A percentile compares a stretch with the other conserved stretches of the same genome.
Conservation (phyloP, 2,888 invertebrate genomes). For the Spilosoma lubricipeda region DNA sequence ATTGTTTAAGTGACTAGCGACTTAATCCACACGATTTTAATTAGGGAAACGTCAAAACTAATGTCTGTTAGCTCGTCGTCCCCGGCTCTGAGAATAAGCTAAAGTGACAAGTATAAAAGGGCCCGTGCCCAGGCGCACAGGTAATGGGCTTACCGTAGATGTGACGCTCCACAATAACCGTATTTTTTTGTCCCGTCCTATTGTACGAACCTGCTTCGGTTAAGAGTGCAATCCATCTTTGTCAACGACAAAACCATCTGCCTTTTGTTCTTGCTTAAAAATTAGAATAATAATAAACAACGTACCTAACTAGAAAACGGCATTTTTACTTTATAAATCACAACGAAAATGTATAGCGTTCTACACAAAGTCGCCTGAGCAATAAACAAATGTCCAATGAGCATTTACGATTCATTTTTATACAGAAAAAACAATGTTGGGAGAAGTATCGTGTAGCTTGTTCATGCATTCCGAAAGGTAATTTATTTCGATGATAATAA, state of each 20-base stretch:
- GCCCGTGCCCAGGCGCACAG: slow-evolving; percentile 72
- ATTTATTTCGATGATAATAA: slow-evolving; percentile 61
- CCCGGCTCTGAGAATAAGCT: slow-evolving; percentile 63
- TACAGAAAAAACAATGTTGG: slow-evolving; percentile 30
- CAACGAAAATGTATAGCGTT: slow-evolving; percentile 30
- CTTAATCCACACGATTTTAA: slow-evolving; percentile 64
- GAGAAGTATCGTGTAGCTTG: slow-evolving; percentile 10
- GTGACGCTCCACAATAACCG: slow-evolving; percentile 66
- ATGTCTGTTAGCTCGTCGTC: slow-evolving; percentile 60
- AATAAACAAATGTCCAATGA: slow-evolving; percentile 27
- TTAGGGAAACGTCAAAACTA: slow-evolving; percentile 70
- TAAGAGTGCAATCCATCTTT: slow-evolving; percentile 75
- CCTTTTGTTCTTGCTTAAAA: slow-evolving; percentile 80
- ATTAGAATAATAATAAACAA: slow-evolving; percentile 80
- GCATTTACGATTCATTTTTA: slow-evolving; percentile 23
- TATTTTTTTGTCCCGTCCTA: slow-evolving; percentile 68
- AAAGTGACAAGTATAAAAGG: slow-evolving; percentile 76
- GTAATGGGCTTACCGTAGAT: slow-evolving; percentile 73
- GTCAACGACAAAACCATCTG: slow-evolving; percentile 74
- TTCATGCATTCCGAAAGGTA: slow-evolving; percentile 45
- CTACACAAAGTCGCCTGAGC: slow-evolving; percentile 27
- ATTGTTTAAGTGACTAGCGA: slow-evolving; percentile 38
- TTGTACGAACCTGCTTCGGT: slow-evolving; percentile 68
- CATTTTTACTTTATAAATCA: slow-evolving; percentile 49
- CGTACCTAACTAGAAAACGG: slow-evolving; percentile 57